Evolutionary conservation across 2,797 vertebrate genomes (phyloP), one percentile per base, ranked within the genome.

Genomic region (Gallinago solitaria): DNA sequence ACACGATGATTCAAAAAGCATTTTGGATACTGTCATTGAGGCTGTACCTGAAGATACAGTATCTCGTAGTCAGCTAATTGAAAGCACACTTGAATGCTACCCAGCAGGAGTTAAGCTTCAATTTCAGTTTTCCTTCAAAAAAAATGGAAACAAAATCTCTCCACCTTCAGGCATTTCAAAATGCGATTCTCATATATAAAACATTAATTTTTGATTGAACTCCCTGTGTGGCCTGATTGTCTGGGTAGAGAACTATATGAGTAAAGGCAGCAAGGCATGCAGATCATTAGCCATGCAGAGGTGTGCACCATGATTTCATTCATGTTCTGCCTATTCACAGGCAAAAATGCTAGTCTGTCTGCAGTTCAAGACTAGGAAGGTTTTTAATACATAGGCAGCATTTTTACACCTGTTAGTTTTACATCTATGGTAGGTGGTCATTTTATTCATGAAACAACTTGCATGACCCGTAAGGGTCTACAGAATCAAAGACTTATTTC

Each of bases 401-500:
- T 17, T 41, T 19, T 30, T 54, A 54, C 28, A 54, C 28, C 28
- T 54, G 30, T 54, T 54, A 32, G 16, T 74, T 96, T 79, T 65
- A 65, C 20, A 67, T 2, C 4, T 51, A 0, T 12, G 18, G 5
- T 17, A 53, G 27, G 5, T 59, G 24, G 11, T 37, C 39, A 53
- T 15, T 79, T 14, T 74, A 45, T 12, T 79, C 8, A 20, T 32
- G 39, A 48, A 19, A 51, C 23, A 67, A 25, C 9, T 47, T n/a
- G 6, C 4, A 27, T 32, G 9, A 41, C 23, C 35, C 1, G 0
- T 21, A 35, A 75, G 9, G 9, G 1, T 68, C 16, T 64, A n/a
- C 21, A 39, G 54, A 48, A 30, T 64, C 15, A 53, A 35, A 53
- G 37, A 12, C 24, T n/a, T 3, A 10, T 80, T 60, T 81, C 12